Base-by-base conservation (phyloP, 2,888 invertebrate genomes). In the Apotomis capreana region DNA sequence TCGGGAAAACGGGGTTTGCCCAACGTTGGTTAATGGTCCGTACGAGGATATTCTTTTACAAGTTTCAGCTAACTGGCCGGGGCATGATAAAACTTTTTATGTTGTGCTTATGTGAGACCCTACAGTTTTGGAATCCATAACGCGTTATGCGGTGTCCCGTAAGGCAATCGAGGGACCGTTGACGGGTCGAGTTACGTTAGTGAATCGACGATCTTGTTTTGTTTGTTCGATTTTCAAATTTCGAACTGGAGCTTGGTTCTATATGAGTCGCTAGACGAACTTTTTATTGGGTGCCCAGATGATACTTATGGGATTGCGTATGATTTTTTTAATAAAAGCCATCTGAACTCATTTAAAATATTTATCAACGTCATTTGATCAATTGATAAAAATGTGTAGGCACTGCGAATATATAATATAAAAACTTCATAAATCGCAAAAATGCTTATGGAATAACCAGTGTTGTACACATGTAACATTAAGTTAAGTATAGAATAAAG, bases 71-170 rank as follows among this genome's bases (percentile, higher is more conserved):
- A 81, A 85, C 89, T 86, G 85, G 82, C 80, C 76, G 83, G 83
- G 83, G 81, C 81, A 86, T 88, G 89, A 91, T 90, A 90, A 90
- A 92, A 92, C 85, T 92, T 92, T 91, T 90, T 90, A 91, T 90
- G 88, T 86, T 84, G 86, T 87, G 85, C 85, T 90, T 88, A 89
- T 87, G 86, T 84, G 84, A 82, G 83, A 84, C 83, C 82, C 85
- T 79, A 83, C 86, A 86, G 85, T 86, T 86, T 84, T 83, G 82
- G 83, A 85, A 84, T 83, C 85, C 86, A 84, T 87, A 87, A 88
- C 83, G 82, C 80, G 78, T 81, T 78, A 79, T 67, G 76, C 77
- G 78, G 77, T 78, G 76, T 77, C 77, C 78, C 74, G 77, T 77
- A 77, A 75, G 76, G 64, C 74, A 70, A 71, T 70, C 68, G 69